Base-by-base conservation (phyloP, 1,140 invertebrate species). In the Pachypeltis micranthus region DNA sequence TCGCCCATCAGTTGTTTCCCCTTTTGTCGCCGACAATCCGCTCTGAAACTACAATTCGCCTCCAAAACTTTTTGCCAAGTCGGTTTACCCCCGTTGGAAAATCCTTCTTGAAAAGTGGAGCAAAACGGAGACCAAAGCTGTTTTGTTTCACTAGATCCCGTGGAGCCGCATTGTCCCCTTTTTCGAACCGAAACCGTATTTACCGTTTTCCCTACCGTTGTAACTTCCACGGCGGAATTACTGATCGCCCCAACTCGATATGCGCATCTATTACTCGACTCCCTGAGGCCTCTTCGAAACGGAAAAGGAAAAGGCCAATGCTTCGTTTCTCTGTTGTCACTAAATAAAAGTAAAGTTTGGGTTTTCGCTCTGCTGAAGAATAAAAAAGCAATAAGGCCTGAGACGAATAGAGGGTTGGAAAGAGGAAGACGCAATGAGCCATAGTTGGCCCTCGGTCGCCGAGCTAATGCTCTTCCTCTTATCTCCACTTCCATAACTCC, bases 331-430 rank as follows among this genome's bases (percentile, higher is more conserved):
- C 31, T 21, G 12, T 21, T 4, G 10, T 51, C 47, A 51, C 47
- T 51, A 51, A 51, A 51, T 51, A 51, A 51, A 51, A 51, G 31
- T 39, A 39, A 39, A 39, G 47, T 51, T 51, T 21, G 47, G 47
- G 7, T 51, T 51, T 51, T 21, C 7, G 12, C 4, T 7, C 4
- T 10, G 47, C 12, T 4, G 47, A 39, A 39, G 47, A 51, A 51
- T 51, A 51, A 51, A 51, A 51, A 51, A 51, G 47, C 47, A 51
- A 51, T 51, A 51, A 51, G 7, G 47, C 4, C n/a, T n/a, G 34
- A 10, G 7, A 39, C 34, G 4, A 21, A 21, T 10, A 21, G 47
- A 4, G 47, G 21, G 19, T 10, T 4, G 12, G 47, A 16, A 21
- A 21, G 23, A 10, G 12, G 47, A 16, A 21, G 47, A 51, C 12